Base-by-base conservation (phyloP, 2,888 invertebrate genomes). In the Eudemis profundana region DNA sequence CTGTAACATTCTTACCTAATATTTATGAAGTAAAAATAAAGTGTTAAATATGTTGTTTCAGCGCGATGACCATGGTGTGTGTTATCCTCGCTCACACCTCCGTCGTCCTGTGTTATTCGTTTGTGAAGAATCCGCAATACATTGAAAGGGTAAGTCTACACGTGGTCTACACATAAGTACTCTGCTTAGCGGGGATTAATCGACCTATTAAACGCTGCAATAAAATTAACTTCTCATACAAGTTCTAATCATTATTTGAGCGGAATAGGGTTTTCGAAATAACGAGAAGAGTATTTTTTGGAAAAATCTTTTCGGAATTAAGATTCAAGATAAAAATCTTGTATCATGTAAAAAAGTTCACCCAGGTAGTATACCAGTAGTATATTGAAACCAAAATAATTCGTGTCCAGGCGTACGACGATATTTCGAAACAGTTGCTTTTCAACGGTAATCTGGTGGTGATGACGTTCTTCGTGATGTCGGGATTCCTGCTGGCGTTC, bases 381-480 rank as follows among this genome's bases (percentile, higher is more conserved):
- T 23, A 21, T n/a, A 7, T 27, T 4, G 3, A 27, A 21, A 12
- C 4, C 8, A n/a, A 2, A 5, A 27, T 3, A 33, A 36, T 36
- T n/a, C n/a, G 1, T 33, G 76, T 78, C 3, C 80, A 91, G 91
- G 68, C 89, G 0, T 89, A 87, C 70, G 85, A 87, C 1, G 88
- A 90, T 49, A 84, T 81, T 0, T 17, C 80, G 1, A 90, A 87
- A 67, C 86, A 87, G 69, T 73, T 90, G n/a, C 69, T 90, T 1
- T 87, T 82, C 74, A 90, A 90, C 70, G 91, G 91, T 2, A 83
- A 72, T 50, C 69, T 91, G 62, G 85, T 90, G 47, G 87, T 82
- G 12, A 83, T 83, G 61, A 89, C 89, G 0, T 91, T 89, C 77
- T 89, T 91, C 76, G 78, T 89, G 33, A 89, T 89, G 85, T 89